Evolutionary conservation across 2,797 vertebrate species (phyloP).

Genomic region (Distichodus sexfasciatus): DNA sequence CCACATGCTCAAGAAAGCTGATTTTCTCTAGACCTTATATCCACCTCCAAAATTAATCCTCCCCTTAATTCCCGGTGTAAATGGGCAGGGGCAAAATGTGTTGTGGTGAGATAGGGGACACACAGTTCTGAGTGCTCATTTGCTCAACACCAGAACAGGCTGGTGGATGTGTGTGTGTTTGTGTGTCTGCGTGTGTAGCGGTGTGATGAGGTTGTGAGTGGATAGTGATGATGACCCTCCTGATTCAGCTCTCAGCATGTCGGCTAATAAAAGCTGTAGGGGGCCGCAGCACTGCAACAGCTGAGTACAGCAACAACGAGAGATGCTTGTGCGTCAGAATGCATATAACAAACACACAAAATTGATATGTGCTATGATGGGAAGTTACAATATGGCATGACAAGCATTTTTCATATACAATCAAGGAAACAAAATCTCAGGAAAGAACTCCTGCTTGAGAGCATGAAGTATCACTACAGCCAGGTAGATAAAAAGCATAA

Average conservation of each 20-base stretch:
- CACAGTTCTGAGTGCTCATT: not conserved
- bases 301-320: not conserved
- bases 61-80: constrained; percentile 34
- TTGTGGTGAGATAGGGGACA: constrained; percentile 19
- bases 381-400: not conserved
- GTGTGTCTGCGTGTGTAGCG: not conserved
- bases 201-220: not conserved
- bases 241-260: not conserved
- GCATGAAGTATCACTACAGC: too few relatives aligned
- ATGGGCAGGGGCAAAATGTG: constrained; percentile 24
- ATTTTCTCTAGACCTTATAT: constrained; percentile 27
- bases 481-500: too few relatives aligned
- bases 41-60: constrained; percentile 34
- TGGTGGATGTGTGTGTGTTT: not conserved
- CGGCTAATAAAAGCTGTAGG: not conserved
- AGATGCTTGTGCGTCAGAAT: not conserved
- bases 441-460: too few relatives aligned
- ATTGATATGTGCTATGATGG: too few relatives aligned
- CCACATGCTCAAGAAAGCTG: constrained; percentile 19
- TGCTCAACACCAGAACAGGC: not conserved
- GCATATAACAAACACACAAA: not conserved
- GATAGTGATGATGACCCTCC: not conserved
- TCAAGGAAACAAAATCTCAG: too few relatives aligned
- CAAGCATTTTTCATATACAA: too few relatives aligned
- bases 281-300: not conserved